Evolutionary conservation across 2,797 vertebrate species (phyloP).

Genomic region (Clarias platycephalus): DNA sequence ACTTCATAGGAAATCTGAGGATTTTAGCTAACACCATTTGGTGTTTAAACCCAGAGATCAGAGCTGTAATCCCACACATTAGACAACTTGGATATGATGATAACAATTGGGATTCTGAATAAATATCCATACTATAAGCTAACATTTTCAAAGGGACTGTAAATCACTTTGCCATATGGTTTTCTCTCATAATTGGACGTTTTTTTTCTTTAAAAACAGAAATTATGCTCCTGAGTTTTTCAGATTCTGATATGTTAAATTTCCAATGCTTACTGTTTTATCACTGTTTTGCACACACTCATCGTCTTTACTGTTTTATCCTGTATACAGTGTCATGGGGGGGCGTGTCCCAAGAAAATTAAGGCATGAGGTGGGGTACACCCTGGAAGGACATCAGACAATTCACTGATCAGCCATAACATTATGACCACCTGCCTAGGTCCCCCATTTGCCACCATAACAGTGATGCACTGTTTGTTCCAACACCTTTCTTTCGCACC

Average conservation of each 20-base stretch:
- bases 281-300: too few species aligned
- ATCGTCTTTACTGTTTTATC: too few species aligned
- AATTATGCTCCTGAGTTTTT: neutral
- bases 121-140: slow-evolving; percentile 10
- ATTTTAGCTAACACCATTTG: slow-evolving; percentile 7
- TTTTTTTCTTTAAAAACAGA: neutral
- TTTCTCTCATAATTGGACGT: neutral
- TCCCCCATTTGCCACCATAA: too few species aligned
- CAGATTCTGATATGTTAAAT: neutral
- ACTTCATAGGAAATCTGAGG: slow-evolving; percentile 2
- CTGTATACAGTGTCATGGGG: too few species aligned
- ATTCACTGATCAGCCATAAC: neutral
- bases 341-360: too few species aligned
- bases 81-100: neutral
- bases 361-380: too few species aligned
- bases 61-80: neutral
- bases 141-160: neutral
- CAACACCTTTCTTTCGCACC: too few species aligned
- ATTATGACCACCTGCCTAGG: too few species aligned
- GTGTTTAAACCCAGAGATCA: slow-evolving; percentile 4
- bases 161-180: neutral
- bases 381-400: neutral
- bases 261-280: neutral
- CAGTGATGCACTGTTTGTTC: too few species aligned
- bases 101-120: neutral